Evolutionary conservation across 92 coral and sea anemone genomes (phyloP).

Genomic region (Pocillopora meandrina): DNA sequence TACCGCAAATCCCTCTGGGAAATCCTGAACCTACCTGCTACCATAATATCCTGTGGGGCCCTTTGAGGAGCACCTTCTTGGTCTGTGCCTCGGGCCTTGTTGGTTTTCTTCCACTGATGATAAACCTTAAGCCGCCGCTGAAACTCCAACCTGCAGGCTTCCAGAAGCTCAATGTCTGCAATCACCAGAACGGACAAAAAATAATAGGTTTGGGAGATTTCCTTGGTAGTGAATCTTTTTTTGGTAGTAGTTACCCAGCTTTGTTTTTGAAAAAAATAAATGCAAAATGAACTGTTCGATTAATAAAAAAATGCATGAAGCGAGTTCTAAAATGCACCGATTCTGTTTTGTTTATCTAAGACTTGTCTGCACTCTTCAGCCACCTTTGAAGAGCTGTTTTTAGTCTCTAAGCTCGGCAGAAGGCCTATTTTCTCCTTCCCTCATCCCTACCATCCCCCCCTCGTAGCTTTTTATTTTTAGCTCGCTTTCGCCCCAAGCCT

Average conservation of each 20-base stretch:
- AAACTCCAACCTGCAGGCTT: conserved; percentile 90
- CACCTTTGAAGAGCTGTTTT: too few relatives aligned
- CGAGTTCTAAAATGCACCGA: not conserved
- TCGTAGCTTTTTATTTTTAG: too few relatives aligned
- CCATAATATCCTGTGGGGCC: conserved; percentile 91
- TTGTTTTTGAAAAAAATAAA: not conserved
- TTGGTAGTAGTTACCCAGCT: too few relatives aligned
- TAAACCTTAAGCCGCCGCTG: conserved; percentile 97
- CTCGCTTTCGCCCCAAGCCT: too few relatives aligned
- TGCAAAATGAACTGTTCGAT: not conserved
- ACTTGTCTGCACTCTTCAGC: too few relatives aligned
- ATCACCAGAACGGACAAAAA: not conserved
- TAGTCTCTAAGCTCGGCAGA: too few relatives aligned
- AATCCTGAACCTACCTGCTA: conserved; percentile 31
- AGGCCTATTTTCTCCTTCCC: too few relatives aligned
- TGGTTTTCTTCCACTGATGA: conserved; percentile 97
- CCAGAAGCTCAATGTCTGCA: conserved; percentile 91
- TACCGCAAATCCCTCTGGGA: too few relatives aligned
- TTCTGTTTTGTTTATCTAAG: too few relatives aligned
- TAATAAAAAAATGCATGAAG: not conserved
- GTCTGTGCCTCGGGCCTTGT: conserved; percentile 84
- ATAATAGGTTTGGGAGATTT: not conserved
- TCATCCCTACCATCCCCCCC: too few relatives aligned
- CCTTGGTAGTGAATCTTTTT: too few relatives aligned
- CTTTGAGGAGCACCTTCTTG: conserved; percentile 77